Conservation (phyloP, 2,797 vertebrate genomes). For the Cossypha niveicapilla region DNA sequence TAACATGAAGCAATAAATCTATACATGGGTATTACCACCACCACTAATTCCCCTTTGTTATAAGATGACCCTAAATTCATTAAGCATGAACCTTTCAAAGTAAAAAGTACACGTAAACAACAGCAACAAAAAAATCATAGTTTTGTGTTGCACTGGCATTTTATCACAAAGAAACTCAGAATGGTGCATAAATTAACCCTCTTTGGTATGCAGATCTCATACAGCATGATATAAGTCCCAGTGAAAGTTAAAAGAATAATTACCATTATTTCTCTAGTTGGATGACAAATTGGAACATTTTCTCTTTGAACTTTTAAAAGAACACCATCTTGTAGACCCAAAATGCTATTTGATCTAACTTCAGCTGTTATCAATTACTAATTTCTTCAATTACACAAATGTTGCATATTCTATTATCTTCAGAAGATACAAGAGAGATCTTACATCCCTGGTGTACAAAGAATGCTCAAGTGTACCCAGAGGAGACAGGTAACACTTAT, state of each 20-base stretch:
- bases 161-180: background rate
- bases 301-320: constrained; percentile 59
- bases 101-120: background rate
- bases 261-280: constrained; percentile 48
- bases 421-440: background rate
- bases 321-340: constrained; percentile 34
- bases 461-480: background rate
- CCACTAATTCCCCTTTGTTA: background rate
- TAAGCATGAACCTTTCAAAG: constrained; percentile 2
- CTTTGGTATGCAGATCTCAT: constrained; percentile 51
- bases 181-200: background rate
- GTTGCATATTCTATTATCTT: background rate
- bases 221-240: constrained; percentile 40
- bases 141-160: background rate
- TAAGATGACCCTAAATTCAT: constrained; percentile 17
- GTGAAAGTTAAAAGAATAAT: constrained; percentile 68
- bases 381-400: constrained; percentile 25
- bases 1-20: constrained; percentile 18
- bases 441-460: background rate
- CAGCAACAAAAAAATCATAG: background rate
- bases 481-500: background rate
- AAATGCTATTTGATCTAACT: constrained; percentile 53
- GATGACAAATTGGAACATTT: constrained; percentile 64
- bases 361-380: constrained; percentile 56
- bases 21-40: background rate